Base-by-base conservation (phyloP, 2,797 vertebrate genomes). In the Gymnoscopelus microlampas region DNA sequence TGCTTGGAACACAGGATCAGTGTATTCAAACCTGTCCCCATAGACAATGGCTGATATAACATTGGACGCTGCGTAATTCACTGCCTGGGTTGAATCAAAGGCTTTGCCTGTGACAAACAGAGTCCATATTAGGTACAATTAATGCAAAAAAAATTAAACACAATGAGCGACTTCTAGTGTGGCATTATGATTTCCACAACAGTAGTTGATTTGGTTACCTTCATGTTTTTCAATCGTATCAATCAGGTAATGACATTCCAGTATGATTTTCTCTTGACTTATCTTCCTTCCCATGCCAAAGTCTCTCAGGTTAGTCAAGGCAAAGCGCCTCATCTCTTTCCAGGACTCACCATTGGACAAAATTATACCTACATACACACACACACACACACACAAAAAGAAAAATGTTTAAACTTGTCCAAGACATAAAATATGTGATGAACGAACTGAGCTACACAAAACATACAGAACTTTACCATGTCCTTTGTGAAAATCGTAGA, bases 261-360 rank as follows among this genome's bases (percentile, higher is more conserved):
- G 90, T 1, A 90, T 29, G 53, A 93, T 93, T 81, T 89, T 92
- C 0, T 90, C 87, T 32, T 94, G 90, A 3, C 81, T 71, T 0
- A 76, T 12, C 81, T 68, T 90, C 68, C 87, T 94, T 3, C 91
- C 92, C 93, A 94, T 94, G 51, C 93, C 93, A 78, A 94, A 93
- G 61, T 94, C 90, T 54, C 68, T 84, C 1, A 94, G 80, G 12
- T 85, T 91, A 13, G 66, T 62, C 24, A 94, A 69, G 9, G 92
- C 83, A 60, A 94, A 94, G 7, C 88, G 89, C 62, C 92, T 88
- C 92, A 94, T 77, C 70, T 92, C 91, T 71, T 86, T 92, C 92
- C 93, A 94, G 0, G 85, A 81, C 4, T 93, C 91, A 62, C 93
- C 93, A 2, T 94, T 93, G 26, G 89, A 44, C 73, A 93, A 92